phyloP scores from a whole-genome alignment of 1,140 invertebrate genomes.

The Philopotamus ludificatus region DNA sequence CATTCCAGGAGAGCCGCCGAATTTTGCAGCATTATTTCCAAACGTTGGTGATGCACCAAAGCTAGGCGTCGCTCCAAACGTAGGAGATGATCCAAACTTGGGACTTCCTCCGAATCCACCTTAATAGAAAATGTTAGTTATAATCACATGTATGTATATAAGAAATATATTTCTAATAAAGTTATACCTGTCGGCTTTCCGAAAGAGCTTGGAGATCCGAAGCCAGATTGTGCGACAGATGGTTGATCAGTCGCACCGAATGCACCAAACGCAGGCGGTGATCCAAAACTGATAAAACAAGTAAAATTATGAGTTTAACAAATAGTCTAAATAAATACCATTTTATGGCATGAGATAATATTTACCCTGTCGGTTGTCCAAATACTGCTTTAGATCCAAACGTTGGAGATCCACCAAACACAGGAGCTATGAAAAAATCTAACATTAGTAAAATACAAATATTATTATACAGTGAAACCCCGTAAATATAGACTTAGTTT shows the following conservation, averaged over 20 bases:
- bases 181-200: conserved; percentile 30
- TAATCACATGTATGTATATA: neutral
- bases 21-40: conserved; percentile 46
- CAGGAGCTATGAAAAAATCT: conserved; percentile 6
- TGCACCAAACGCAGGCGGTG: conserved; percentile 32
- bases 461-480: neutral
- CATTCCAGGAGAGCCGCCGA: conserved; percentile 46
- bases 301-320: neutral
- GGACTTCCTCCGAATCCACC: conserved; percentile 43
- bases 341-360: neutral
- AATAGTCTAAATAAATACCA: neutral
- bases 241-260: conserved; percentile 30
- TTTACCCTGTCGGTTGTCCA: conserved; percentile 47
- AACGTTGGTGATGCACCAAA: conserved; percentile 44
- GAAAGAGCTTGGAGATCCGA: conserved; percentile 34
- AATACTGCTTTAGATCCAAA: conserved; percentile 46
- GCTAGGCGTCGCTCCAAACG: conserved; percentile 45
- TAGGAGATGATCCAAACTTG: conserved; percentile 47
- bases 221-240: conserved; percentile 31
- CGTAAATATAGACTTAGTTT: too few relatives aligned
- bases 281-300: conserved; percentile 31
- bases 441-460: neutral
- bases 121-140: conserved; percentile 19
- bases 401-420: conserved; percentile 28
- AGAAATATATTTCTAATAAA: too few relatives aligned